Base-by-base conservation (phyloP, 1,140 invertebrate species). In the Campoletis sonorensis region DNA sequence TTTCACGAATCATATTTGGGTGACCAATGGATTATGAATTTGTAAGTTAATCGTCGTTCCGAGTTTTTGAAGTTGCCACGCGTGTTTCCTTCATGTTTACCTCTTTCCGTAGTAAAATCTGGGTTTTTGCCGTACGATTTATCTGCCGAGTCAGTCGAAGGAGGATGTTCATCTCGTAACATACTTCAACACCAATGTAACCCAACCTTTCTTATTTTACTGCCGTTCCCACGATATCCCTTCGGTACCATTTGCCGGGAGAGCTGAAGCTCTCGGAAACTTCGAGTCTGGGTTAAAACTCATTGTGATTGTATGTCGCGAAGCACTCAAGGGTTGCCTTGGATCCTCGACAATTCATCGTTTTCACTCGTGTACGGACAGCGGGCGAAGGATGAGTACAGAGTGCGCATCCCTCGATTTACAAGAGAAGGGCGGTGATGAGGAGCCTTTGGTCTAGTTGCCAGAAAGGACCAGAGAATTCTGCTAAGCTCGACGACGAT, bases 341-440 rank as follows among this genome's bases (percentile, higher is more conserved):
- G 67, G 15, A 33, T 70, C 27, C 30, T 70, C 30, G 27, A 33
- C 67, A 11, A 70, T 70, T 70, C 30, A 7, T 70, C 67, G 27
- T 2, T 33, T 33, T 30, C 30, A 70, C 1, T 13, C 30, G 27
- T 51, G n/a, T 0, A 0, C 40, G 23, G 49, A 83, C 54, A 26
- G 51, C 67, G 54, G 45, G 15, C 26, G 67, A 71, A 37, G 68
- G n/a, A 51, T 54, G n/a, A 18, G 40, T 26, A 78, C 26, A 45
- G 61, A 27, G 61, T 7, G 40, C 21, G 45, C 40, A 33, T 68
- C 21, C 54, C 37, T 72, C 33, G 45, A 80, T 80, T 82, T 85
- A 85, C 84, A 82, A 72, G 84, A 18, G 81, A 87, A 87, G 76
- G 83, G 84, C 84, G 83, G 79, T 80, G 75, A 73, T 61, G 76